Base-by-base conservation (phyloP, 2,888 invertebrate genomes). In the Leucophenga maculata region DNA sequence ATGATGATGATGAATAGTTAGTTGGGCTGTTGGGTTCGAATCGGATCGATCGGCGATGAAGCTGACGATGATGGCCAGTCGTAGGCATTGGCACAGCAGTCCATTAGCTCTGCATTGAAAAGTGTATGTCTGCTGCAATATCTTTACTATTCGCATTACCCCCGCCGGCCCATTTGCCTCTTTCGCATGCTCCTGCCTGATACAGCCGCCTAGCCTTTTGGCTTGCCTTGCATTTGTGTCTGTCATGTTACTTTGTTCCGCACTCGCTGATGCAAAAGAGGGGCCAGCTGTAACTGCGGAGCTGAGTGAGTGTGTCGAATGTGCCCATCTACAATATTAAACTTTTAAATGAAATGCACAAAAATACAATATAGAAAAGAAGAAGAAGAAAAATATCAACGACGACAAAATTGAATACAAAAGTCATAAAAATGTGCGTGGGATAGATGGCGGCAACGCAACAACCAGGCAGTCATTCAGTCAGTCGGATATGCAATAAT, bases 341-440 rank as follows among this genome's bases (percentile, higher is more conserved):
- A 55, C 71, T 65, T 65, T 72, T 74, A 72, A 75, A 78, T 72
- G 70, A 73, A 80, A 82, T 74, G 81, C 83, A 72, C 70, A 71
- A 39, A 39, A 50, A 81, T 79, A 82, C 79, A 77, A 78, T 80
- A 80, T 13, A 6, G 46, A 46, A 18, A 14, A 50, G 14, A 50
- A 78, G 46, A 46, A 18, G 1, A 50, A 1, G n/a, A 78, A 71
- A 77, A 76, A 76, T 71, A 64, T 66, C 72, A 65, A 74, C 68
- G 32, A 39, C 55, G 20, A 55, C 67, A 67, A 67, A 57, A 65
- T 39, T n/a, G 8, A 69, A 74, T 71, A 82, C 73, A 70, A 75
- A 78, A 71, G 67, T 71, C 75, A 73, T 74, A 76, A 77, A 79
- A 79, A 82, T 75, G 80, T 79, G 79, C 79, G 79, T 79, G 79